Evolutionary conservation across 2,113 vertebrate species (phyloP), one percentile per base, ranked within the genome.

Genomic region (Sardina pilchardus): DNA sequence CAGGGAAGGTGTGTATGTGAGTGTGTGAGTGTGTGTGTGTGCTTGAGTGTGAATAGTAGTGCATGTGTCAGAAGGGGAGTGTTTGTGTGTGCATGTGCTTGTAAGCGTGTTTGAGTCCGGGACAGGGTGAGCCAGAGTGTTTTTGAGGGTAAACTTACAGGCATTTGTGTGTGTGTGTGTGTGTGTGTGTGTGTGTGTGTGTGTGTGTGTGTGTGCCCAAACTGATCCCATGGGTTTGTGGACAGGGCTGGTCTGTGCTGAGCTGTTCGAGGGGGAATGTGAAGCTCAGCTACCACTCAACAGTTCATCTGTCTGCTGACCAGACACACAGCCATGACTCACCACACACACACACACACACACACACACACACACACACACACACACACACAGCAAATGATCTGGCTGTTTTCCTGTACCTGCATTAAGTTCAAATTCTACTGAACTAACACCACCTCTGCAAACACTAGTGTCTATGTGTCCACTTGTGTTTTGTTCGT

Each of bases 291-390:
- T 78, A 34, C 71, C 71, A 36, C 10, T 78, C 71, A 36, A 78
- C 10, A 78, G 71, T 36, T 36, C 71, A 78, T 78, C 59, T 53
- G 12, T 53, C 59, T 78, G 71, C 71, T 78, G 71, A 78, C 71
- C 34, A 36, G 71, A 30, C 26, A 78, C 71, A 34, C 26, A 12
- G 26, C 34, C 53, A 59, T 67, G 63, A 67, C 63, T 67, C 63
- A 67, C n/a, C 56, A 7, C 26, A 67, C 63, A 67, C 63, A 6
- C 67, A 36, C 67, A 36, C 63, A 36, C 67, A 36, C 26, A 78
- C 26, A 34, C 71, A 36, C 71, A 78, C 71, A 78, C 71, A 34
- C 71, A 78, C 71, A 67, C 67, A 75, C 26, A 75, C n/a, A 30
- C 30, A 16, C 30, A 75, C n/a, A 75, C 67, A 75, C 26, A 75